Conservation (phyloP, 2,113 vertebrate species). For the Mobula birostris region DNA sequence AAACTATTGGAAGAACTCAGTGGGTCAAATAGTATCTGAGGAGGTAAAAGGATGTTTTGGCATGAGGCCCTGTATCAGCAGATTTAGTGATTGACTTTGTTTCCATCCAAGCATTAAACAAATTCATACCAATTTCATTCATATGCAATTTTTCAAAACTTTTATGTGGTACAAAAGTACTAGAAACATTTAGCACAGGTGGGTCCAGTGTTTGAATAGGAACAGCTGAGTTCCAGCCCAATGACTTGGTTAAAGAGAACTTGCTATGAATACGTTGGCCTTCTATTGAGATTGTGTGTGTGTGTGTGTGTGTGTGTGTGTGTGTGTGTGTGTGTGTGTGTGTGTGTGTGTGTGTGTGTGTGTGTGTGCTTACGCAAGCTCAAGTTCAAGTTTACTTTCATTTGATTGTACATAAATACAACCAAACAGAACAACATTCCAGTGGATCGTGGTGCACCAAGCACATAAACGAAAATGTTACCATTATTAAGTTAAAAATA, state of each 20-base stretch:
- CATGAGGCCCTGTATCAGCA: not conserved
- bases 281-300: not conserved
- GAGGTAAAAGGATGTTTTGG: no score
- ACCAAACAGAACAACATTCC: no score
- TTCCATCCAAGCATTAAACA: not conserved
- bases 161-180: not conserved
- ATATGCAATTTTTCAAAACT: not conserved
- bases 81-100: not conserved
- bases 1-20: not conserved
- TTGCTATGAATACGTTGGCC: not conserved
- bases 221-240: not conserved
- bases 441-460: no score
- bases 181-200: not conserved
- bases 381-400: no score
- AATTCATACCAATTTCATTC: not conserved
- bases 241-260: not conserved
- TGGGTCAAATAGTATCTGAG: no score
- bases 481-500: no score
- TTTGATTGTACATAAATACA: no score
- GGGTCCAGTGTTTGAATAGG: not conserved
- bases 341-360: no score
- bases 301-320: no score
- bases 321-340: not conserved
- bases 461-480: no score
- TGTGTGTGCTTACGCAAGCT: no score